phyloP scores from a whole-genome alignment of 2,797 vertebrate genomes.

The Harpagifer antarcticus region DNA sequence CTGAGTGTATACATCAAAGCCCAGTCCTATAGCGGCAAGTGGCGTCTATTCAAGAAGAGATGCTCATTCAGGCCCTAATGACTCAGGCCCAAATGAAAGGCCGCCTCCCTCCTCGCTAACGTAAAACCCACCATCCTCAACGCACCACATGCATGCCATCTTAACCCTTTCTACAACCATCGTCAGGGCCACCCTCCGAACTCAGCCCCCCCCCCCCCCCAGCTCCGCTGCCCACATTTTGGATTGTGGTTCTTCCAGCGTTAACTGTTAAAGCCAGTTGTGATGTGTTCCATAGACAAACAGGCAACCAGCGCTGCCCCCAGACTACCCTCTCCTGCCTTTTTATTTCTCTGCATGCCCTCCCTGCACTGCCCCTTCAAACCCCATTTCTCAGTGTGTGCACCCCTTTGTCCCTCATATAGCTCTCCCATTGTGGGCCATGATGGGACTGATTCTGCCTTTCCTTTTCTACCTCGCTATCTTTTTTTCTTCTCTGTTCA shows the following conservation, averaged over 20 bases:
- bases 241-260: conserved; percentile 80
- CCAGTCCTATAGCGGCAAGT: conserved; percentile 46
- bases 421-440: conserved; percentile 44
- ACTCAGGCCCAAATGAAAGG: conserved; percentile 55
- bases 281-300: conserved; percentile 95
- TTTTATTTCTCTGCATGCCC: conserved; percentile 76
- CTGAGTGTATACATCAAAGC: conserved; percentile 68
- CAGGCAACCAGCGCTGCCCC: conserved; percentile 99
- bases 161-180: conserved; percentile 34
- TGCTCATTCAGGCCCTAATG: conserved; percentile 72
- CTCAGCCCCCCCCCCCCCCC: conserved; percentile 1
- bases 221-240: conserved; percentile 53
- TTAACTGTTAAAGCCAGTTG: conserved; percentile 89
- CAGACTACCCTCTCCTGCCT: conserved; percentile 76
- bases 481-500: conserved; percentile 22
- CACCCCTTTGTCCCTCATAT: conserved; percentile 33
- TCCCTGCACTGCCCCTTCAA: conserved; percentile 36
- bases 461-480: conserved; percentile 25
- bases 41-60: conserved; percentile 61
- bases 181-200: neutral
- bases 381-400: conserved; percentile 44
- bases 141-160: conserved; percentile 60
- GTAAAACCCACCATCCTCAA: conserved; percentile 11
- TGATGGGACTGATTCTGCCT: conserved; percentile 43
- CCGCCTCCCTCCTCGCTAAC: conserved; percentile 34